phyloP scores from a whole-genome alignment of 2,888 invertebrate genomes.

The Cheilosia vernalis region DNA sequence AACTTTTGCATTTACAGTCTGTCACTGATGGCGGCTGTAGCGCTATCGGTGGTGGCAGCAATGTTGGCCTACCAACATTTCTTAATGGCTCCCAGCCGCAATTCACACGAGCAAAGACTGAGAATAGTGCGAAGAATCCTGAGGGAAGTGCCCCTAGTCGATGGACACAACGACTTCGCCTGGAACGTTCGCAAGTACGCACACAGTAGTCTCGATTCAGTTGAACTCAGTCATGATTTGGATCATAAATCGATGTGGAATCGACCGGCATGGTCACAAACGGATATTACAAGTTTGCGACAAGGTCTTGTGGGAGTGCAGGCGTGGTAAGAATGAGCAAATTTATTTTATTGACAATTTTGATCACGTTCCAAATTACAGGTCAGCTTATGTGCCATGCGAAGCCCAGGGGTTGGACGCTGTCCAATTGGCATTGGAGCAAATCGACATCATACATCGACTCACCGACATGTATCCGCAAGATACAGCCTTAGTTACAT shows the following conservation, averaged over 20 bases:
- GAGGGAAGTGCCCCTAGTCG: slow-evolving; percentile 82
- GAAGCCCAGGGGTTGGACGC: slow-evolving; percentile 92
- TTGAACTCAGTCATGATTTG: slow-evolving; percentile 81
- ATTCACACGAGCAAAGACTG: slow-evolving; percentile 83
- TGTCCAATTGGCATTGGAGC: slow-evolving; percentile 92
- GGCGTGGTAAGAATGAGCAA: slow-evolving; percentile 87
- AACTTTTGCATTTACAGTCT: slow-evolving; percentile 81
- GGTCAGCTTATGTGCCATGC: slow-evolving; percentile 93
- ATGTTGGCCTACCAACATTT: slow-evolving; percentile 82
- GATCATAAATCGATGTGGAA: slow-evolving; percentile 90
- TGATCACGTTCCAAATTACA: slow-evolving; percentile 78
- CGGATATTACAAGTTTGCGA: slow-evolving; percentile 93
- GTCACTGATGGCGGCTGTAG: slow-evolving; percentile 81
- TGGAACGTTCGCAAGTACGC: slow-evolving; percentile 95
- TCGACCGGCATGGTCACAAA: slow-evolving; percentile 95
- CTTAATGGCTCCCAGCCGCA: slow-evolving; percentile 82
- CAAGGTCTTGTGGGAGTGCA: slow-evolving; percentile 95
- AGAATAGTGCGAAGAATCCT: slow-evolving; percentile 82
- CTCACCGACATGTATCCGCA: slow-evolving; percentile 89
- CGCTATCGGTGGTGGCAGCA: slow-evolving; percentile 81
- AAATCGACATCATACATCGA: slow-evolving; percentile 90
- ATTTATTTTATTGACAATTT: slow-evolving; percentile 75
- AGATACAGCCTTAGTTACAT: slow-evolving; percentile 89
- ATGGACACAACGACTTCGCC: slow-evolving; percentile 94
- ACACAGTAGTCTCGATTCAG: slow-evolving; percentile 88